Base-by-base conservation (phyloP, 2,888 invertebrate species). In the Scelioninae gen. 1 region DNA sequence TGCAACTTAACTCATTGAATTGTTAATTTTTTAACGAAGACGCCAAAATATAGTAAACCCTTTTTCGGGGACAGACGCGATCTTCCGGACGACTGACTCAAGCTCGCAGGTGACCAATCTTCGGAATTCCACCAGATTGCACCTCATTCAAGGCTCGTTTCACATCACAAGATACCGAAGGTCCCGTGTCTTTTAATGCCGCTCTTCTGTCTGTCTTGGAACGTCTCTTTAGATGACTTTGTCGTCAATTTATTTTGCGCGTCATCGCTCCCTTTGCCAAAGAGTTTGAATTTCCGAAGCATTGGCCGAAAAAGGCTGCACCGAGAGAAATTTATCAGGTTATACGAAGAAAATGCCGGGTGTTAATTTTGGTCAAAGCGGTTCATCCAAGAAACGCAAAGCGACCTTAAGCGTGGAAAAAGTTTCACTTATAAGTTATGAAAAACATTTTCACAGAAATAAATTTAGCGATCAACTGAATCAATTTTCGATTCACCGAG, bases 61-160 rank as follows among this genome's bases (percentile, higher is more conserved):
- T 66, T 79, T 79, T 72, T 80, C 55, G 55, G 53, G 29, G 23
- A 82, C 62, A 62, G 85, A 84, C 77, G 86, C 86, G 87, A 82
- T 89, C 89, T 91, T 91, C 89, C 90, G 86, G 88, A 86, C 85
- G 88, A 86, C 79, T 81, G 85, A 81, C 49, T 65, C 69, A 72
- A 82, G 81, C 80, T 85, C 82, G 76, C 79, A 84, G 83, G 83
- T 86, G 87, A 85, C 88, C 87, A 87, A 86, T 89, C 89, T 88
- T 89, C 87, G 84, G 85, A 88, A 89, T 91, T 91, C 90, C 89
- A 85, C 86, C 82, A 89, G 89, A 90, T 88, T 90, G 87, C 88
- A 88, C 89, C 87, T 88, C 58, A 83, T 88, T 88, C 86, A 87
- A 85, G 88, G 86, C 87, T 87, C 86, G 86, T 79, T 87, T 88